Base-by-base conservation (phyloP, 1,140 invertebrate genomes). In the Ectropis grisescens region DNA sequence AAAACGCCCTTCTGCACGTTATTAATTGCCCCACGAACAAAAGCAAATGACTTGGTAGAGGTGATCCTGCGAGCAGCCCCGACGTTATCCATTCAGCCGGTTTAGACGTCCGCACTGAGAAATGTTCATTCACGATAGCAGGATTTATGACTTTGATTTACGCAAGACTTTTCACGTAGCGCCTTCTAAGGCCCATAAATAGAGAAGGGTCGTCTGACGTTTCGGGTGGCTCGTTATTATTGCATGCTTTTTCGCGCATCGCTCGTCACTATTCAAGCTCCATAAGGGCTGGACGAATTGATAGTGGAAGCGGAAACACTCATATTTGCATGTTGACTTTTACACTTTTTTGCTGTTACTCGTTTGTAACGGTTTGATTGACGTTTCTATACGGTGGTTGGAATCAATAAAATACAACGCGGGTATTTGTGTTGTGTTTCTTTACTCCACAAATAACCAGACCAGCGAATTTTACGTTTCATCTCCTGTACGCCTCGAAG, bases 1-100 rank as follows among this genome's bases (percentile, higher is more conserved):
- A 58, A 59, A 71, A 70, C 70, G 70, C 68, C 72, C 62, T 65
- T 59, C 60, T 67, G 68, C 33, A 57, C 49, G 60, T 74, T 76
- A 81, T 79, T 81, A 81, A 78, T 81, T 79, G 69, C 69, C 55
- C 39, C 49, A 54, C 55, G 76, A 81, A 81, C 76, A 78, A 81
- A 78, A 74, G 76, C 72, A 81, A 78, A 78, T 75, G 76, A 76
- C 72, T 76, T 55, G 61, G 61, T 72, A 58, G 68, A 74, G 76
- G 72, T 78, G 72, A 78, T 78, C 64, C 67, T 54, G 46, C 54
- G 52, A 60, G 66, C 61, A 64, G 62, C 66, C 68, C 56, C 68
- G 67, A 69, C 62, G 64, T 74, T 70, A 72, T 72, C 70, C 69
- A 75, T 80, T 75, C 70, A 72, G 41, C 53, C 59, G 45, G 42